Evolutionary conservation across 2,888 invertebrate genomes (phyloP).

Genomic region (Synanthedon vespiformis): DNA sequence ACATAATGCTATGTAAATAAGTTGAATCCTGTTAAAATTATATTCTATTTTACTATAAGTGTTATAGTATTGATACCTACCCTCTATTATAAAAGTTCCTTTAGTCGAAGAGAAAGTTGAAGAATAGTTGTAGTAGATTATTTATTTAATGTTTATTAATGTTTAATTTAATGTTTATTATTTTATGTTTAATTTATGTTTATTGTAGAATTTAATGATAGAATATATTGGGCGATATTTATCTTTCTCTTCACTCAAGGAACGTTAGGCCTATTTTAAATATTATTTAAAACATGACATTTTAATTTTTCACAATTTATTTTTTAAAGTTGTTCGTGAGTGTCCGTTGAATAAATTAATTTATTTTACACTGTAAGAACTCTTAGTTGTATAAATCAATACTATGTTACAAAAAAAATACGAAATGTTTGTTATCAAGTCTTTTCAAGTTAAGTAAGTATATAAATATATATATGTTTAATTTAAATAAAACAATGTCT

Average conservation of each 20-base stretch:
- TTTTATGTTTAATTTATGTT: no score
- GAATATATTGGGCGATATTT: not conserved
- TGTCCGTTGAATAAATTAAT: not conserved
- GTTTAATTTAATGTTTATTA: no score
- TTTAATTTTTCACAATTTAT: constrained; percentile 7
- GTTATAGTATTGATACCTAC: constrained; percentile 58
- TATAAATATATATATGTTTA: no score
- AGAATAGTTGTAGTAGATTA: not conserved
- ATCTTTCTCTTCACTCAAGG: constrained; percentile 33
- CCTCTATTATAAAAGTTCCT: constrained; percentile 56
- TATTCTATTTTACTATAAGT: constrained; percentile 70
- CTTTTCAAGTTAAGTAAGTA: no score
- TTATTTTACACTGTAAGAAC: no score
- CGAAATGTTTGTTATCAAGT: no score
- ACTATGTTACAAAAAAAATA: no score
- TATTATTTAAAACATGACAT: constrained; percentile 32
- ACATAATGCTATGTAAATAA: constrained; percentile 50
- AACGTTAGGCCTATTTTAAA: constrained; percentile 46
- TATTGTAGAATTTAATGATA: not conserved
- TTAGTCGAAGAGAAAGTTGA: constrained; percentile 24
- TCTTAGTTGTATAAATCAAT: no score
- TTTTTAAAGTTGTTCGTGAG: not conserved
- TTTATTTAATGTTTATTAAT: not conserved
- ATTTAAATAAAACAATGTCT: no score
- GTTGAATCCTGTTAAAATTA: constrained; percentile 67